Evolutionary conservation across 2,113 vertebrate genomes (phyloP).

Genomic region (Mixornis gularis): DNA sequence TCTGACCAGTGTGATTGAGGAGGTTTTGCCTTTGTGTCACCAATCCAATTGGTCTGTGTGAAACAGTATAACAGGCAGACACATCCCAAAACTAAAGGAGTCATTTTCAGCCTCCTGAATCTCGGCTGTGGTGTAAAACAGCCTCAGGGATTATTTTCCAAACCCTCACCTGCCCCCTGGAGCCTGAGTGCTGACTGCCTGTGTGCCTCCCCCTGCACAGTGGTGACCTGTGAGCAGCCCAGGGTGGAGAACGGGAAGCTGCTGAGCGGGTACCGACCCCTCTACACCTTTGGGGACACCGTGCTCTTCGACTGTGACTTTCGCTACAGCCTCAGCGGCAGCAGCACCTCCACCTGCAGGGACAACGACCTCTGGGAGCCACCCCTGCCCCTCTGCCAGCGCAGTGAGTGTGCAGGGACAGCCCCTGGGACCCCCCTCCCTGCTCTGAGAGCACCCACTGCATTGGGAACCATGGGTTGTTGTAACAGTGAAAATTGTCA

Average conservation of each 20-base stretch:
- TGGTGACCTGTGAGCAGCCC: not conserved
- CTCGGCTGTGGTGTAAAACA: too few species aligned
- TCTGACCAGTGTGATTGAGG: too few species aligned
- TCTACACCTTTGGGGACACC: not conserved
- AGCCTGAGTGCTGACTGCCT: accelerated
- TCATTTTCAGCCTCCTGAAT: too few species aligned
- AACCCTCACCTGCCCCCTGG: not conserved
- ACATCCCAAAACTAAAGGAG: too few species aligned
- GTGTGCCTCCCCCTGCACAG: not conserved
- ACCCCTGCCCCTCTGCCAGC: not conserved
- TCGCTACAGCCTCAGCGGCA: not conserved
- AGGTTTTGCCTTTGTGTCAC: too few species aligned
- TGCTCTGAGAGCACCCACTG: accelerated
- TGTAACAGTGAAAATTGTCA: accelerated
- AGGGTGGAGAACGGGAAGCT: not conserved
- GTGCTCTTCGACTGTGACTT: not conserved
- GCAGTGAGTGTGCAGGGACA: constrained; percentile 4
- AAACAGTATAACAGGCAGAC: too few species aligned
- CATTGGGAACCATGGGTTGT: accelerated
- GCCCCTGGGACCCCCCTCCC: not conserved
- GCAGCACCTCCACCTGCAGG: accelerated
- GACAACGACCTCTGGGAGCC: not conserved
- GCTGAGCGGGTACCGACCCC: not conserved
- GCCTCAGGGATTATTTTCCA: not conserved
- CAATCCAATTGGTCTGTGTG: too few species aligned